A percentile compares a stretch with the other conserved stretches of the same genome.
Conservation (phyloP, 2,113 vertebrate genomes). For the Channa argus region DNA sequence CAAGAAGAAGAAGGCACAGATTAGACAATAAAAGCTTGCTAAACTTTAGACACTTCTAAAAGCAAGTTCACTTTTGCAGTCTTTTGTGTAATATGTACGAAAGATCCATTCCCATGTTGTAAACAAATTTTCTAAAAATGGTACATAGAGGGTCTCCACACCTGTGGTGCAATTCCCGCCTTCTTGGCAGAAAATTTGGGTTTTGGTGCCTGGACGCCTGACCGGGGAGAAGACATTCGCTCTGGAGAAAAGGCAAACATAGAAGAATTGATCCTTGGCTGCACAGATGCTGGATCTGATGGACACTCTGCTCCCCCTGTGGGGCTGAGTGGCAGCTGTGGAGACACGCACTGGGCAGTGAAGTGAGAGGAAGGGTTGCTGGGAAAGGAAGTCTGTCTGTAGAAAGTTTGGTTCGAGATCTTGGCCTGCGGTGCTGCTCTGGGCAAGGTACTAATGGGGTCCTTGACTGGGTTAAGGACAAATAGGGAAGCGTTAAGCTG, state of each 20-base stretch:
- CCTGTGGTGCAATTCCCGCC: conserved; percentile 93
- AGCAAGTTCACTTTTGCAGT: conserved; percentile 15
- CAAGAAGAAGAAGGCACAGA: conserved; percentile 27
- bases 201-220: conserved; percentile 87
- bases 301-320: conserved; percentile 54
- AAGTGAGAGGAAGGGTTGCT: conserved; percentile 79
- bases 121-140: conserved; percentile 80
- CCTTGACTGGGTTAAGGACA: conserved; percentile 89
- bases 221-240: conserved; percentile 84
- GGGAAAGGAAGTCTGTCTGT: conserved; percentile 85
- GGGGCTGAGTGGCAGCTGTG: conserved; percentile 69
- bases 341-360: conserved; percentile 77
- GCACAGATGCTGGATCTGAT: conserved; percentile 42
- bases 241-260: conserved; percentile 76
- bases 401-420: conserved; percentile 62
- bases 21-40: conserved; percentile 26
- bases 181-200: conserved; percentile 94
- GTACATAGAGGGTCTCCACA: conserved; percentile 96
- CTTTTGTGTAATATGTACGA: neutral
- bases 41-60: neutral
- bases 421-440: conserved; percentile 85
- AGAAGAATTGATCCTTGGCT: conserved; percentile 80
- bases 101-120: conserved; percentile 17
- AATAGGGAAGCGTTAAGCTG: conserved; percentile 93
- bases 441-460: conserved; percentile 82